Base-by-base conservation (phyloP, 2,113 vertebrate species). In the Petrocephalus zakoni region DNA sequence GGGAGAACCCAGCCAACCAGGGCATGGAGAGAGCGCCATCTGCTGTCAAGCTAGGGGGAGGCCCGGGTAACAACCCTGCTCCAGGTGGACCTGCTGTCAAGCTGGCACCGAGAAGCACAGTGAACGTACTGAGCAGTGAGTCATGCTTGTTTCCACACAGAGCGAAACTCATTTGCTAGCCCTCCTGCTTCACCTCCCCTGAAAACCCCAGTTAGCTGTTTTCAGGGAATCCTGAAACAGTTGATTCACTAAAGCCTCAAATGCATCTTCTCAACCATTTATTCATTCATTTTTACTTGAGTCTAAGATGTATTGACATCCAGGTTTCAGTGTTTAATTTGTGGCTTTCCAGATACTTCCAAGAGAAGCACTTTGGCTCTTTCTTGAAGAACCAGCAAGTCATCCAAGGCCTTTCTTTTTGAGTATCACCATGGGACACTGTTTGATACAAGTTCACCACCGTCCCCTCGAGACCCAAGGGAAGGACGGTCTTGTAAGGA, bases 11-110 rank as follows among this genome's bases (percentile, higher is more conserved):
- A 78, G 72, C 34, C 72, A 42, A 78, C 34, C 72, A 78, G 29
- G 6, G 34, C 72, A 78, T 78, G 72, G 72, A 78, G 72, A 78
- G 72, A 78, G 72, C 72, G 72, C 72, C 72, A 78, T 78, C 72
- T 78, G 72, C 72, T 37, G 72, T 78, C 72, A 78, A 78, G 72
- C 72, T 78, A 78, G 72, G 34, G 61, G 34, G 72, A 78, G 72
- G 72, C 17, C 81, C 19, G 19, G 81, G 34, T 83, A 83, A 49
- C 46, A 49, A 49, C 46, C 21, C 19, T 46, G 81, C 46, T 49
- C 46, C 37, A 49, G 81, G 81, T 83, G 81, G 81, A 47, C 37
- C 46, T 83, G 42, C 81, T 83, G 81, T 47, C 81, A 83, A 47
- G 49, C 46, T 83, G 81, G 81, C 37, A n/a, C 81, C 81, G 8